Evolutionary conservation across 2,888 invertebrate genomes (phyloP).

Genomic region (Coleophora flavipennella): DNA sequence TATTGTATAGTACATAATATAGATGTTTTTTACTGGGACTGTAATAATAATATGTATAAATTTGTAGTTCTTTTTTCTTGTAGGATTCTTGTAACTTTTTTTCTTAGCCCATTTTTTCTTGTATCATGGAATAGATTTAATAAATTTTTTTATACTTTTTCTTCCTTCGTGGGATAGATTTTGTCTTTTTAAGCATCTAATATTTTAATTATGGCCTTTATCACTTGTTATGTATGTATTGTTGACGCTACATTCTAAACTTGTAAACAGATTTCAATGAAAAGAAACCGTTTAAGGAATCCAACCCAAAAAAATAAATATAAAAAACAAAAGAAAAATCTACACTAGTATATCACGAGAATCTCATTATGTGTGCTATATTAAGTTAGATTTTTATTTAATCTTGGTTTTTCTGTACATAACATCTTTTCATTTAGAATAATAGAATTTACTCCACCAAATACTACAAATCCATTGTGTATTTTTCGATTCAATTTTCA

Average conservation of each 20-base stretch:
- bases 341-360: not conserved
- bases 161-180: constrained; percentile 5
- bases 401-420: constrained; percentile 2
- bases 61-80: not conserved
- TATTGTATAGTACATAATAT: too few relatives aligned
- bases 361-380: constrained; percentile 11
- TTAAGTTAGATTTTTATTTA: constrained; percentile 3
- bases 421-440: too few relatives aligned
- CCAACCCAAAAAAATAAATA: too few relatives aligned
- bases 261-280: constrained; percentile 16
- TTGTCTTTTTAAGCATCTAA: constrained; percentile 18
- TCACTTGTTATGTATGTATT: constrained; percentile 10
- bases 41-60: not conserved
- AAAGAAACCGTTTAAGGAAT: too few relatives aligned
- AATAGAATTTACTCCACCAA: too few relatives aligned
- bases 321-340: too few relatives aligned
- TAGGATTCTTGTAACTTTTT: not conserved
- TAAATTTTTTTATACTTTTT: too few relatives aligned
- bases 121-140: constrained; percentile 7
- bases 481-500: too few relatives aligned
- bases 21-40: not conserved
- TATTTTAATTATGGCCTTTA: constrained; percentile 10
- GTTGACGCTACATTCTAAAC: constrained; percentile 8
- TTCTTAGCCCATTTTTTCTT: constrained; percentile 2
- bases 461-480: too few relatives aligned